These are phyloP conservation scores for Coremacera marginata DNA, from an alignment of 2,888 invertebrate genomes.

Conservation along the genomic window DNA sequence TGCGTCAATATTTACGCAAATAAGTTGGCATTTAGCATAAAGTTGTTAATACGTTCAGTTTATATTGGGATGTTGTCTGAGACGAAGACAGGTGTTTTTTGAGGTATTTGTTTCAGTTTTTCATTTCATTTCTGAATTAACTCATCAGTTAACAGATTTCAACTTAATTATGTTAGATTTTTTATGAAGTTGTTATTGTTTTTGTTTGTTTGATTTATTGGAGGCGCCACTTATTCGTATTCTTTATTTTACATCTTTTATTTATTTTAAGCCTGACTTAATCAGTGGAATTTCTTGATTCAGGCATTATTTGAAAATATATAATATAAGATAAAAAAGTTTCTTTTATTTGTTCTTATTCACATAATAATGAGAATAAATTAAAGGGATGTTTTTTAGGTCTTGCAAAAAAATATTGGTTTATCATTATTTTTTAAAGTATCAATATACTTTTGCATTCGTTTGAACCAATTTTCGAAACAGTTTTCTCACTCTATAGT, in stretches of 20 bases:
- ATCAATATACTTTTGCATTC: no score
- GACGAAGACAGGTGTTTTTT: neutral
- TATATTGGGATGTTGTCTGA: neutral
- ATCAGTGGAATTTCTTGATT: neutral
- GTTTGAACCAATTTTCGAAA: no score
- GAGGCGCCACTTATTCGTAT: conserved; percentile 21
- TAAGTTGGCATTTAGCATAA: neutral
- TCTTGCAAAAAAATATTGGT: no score
- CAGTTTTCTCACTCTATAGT: no score
- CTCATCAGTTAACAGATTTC: neutral
- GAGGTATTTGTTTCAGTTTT: neutral
- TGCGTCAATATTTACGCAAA: conserved; percentile 11
- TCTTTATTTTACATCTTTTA: neutral
- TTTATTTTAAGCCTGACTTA: neutral
- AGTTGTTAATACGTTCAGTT: neutral
- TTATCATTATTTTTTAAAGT: no score
- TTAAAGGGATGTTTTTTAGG: no score
- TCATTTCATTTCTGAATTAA: neutral
- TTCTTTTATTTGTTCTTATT: no score
- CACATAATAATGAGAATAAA: no score
- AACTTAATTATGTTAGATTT: neutral
- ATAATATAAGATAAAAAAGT: no score
- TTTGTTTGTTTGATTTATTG: conserved; percentile 7
- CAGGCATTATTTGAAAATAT: neutral
- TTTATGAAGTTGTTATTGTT: neutral